phyloP scores from a whole-genome alignment of 2,888 invertebrate species.

The Beris morrisii region DNA sequence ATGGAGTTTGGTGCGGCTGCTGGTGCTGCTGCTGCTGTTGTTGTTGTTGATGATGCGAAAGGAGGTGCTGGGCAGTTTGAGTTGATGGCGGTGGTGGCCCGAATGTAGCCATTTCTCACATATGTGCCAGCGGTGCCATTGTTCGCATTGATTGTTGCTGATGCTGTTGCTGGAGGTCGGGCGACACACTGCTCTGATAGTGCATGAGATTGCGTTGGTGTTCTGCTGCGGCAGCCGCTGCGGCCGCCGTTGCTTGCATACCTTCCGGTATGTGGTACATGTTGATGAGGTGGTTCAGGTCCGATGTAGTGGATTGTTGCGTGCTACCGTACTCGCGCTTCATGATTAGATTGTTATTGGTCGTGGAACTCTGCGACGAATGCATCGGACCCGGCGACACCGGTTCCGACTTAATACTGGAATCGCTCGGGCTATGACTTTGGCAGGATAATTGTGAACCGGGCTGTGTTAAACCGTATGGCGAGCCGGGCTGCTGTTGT shows the following conservation, averaged over 20 bases:
- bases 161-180: constrained; percentile 52
- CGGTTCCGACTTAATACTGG: constrained; percentile 86
- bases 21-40: constrained; percentile 36
- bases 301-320: constrained; percentile 57
- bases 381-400: constrained; percentile 73
- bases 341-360: constrained; percentile 62
- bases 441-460: constrained; percentile 68
- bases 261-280: constrained; percentile 68
- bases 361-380: constrained; percentile 49
- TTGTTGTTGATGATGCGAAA: constrained; percentile 38
- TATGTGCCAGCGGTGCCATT: constrained; percentile 57
- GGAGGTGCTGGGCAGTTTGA: constrained; percentile 38
- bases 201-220: constrained; percentile 55
- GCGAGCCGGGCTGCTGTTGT: constrained; percentile 60
- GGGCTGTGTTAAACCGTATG: constrained; percentile 63
- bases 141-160: constrained; percentile 56
- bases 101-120: constrained; percentile 57
- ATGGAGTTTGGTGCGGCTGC: constrained; percentile 37
- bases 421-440: constrained; percentile 82
- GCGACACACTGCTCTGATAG: constrained; percentile 54
- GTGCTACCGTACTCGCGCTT: constrained; percentile 69
- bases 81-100: constrained; percentile 39
- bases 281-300: constrained; percentile 67
- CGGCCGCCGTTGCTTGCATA: constrained; percentile 60
- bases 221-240: constrained; percentile 46